Conservation (phyloP, 2,113 vertebrate species). For the Penelope pileata region DNA sequence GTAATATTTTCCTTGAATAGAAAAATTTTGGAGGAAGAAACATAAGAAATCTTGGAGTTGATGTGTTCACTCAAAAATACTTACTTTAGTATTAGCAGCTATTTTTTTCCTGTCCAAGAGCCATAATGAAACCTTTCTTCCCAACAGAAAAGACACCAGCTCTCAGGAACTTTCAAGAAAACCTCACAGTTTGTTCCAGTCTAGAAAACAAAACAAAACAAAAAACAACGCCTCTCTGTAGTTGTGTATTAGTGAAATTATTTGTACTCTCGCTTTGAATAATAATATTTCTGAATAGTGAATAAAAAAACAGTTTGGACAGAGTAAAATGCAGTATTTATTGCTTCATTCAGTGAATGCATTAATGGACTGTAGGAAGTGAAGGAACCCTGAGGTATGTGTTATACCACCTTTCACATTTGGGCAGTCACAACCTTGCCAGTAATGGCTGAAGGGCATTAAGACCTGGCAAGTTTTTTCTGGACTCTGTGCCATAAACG, state of each 20-base stretch:
- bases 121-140: background rate
- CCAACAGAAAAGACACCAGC: background rate
- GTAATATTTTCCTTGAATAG: background rate
- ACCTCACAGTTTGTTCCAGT: background rate
- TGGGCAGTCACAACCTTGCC: background rate
- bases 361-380: background rate
- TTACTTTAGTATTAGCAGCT: background rate
- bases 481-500: background rate
- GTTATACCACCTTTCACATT: background rate
- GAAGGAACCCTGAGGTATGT: background rate
- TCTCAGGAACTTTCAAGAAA: background rate
- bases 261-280: background rate
- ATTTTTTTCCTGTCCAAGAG: background rate
- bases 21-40: fast-evolving
- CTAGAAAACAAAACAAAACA: background rate
- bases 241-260: background rate
- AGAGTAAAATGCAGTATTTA: background rate
- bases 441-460: background rate
- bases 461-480: background rate
- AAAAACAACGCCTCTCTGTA: background rate
- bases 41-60: background rate
- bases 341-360: background rate
- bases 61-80: background rate
- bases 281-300: background rate
- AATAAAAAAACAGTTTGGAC: background rate